Conservation (phyloP, 2,113 vertebrate species). For the Acanthochromis polyacanthus region DNA sequence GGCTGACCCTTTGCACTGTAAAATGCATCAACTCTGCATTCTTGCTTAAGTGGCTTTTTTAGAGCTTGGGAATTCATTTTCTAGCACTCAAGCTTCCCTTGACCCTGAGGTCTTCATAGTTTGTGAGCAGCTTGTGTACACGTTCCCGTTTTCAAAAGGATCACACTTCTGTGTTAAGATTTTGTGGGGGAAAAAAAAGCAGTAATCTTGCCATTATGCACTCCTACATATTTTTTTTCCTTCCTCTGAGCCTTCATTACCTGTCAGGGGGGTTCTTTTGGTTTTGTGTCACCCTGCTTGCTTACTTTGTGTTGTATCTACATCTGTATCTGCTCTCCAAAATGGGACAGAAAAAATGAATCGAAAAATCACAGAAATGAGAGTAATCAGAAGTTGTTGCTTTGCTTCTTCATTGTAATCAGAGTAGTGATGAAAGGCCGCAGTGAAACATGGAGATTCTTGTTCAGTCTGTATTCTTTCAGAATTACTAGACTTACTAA, state of each 20-base stretch:
- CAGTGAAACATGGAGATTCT: not conserved
- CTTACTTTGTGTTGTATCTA: conserved; percentile 10
- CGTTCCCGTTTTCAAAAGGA: conserved; percentile 79
- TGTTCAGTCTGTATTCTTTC: conserved; percentile 28
- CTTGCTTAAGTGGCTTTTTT: conserved; percentile 92
- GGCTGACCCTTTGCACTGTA: conserved; percentile 82
- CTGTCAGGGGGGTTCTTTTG: conserved; percentile 2
- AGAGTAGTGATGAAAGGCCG: conserved; percentile 25
- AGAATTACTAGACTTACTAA: conserved; percentile 27
- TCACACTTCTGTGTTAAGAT: conserved; percentile 33
- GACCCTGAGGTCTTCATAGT: conserved; percentile 89
- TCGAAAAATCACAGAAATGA: conserved; percentile 47
- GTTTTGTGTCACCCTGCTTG: not conserved
- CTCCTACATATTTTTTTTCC: conserved; percentile 6
- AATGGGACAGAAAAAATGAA: conserved; percentile 54
- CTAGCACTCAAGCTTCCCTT: conserved; percentile 86
- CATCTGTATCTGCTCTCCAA: not conserved
- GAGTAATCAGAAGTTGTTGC: conserved; percentile 29
- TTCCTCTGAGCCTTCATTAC: not conserved
- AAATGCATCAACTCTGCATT: conserved; percentile 94
- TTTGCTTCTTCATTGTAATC: conserved; percentile 16
- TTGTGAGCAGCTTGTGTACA: conserved; percentile 87
- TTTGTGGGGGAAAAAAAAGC: conserved; percentile 40
- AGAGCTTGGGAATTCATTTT: conserved; percentile 90
- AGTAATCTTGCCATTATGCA: conserved; percentile 52